Evolutionary conservation across 2,888 invertebrate species (phyloP).

Genomic region (Drosophila gaucha): DNA sequence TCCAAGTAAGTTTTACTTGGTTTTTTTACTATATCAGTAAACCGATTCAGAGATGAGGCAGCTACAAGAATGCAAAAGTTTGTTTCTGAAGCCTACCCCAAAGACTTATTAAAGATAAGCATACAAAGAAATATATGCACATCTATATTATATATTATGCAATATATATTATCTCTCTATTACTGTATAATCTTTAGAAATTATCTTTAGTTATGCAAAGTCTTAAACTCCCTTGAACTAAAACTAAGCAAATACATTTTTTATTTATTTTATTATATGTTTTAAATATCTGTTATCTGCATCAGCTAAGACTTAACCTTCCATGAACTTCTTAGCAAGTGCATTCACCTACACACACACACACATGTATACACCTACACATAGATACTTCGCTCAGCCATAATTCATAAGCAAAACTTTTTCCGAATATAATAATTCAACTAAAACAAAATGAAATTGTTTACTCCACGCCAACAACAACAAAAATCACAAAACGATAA

Average conservation of each 20-base stretch:
- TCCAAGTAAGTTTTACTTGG: too few relatives aligned
- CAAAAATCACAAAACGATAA: slow-evolving; percentile 16
- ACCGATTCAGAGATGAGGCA: background rate
- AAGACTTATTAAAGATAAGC: background rate
- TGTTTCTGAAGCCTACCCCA: background rate
- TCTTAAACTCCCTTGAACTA: too few relatives aligned
- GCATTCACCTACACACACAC: slow-evolving; percentile 24
- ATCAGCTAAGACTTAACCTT: slow-evolving; percentile 29
- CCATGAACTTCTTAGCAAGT: slow-evolving; percentile 41
- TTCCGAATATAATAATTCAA: slow-evolving; percentile 78
- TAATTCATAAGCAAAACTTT: slow-evolving; percentile 77
- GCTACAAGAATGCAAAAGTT: background rate
- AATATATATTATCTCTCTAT: too few relatives aligned
- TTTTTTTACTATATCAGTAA: too few relatives aligned
- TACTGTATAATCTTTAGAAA: too few relatives aligned
- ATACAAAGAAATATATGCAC: too few relatives aligned
- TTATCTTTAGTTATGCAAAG: too few relatives aligned
- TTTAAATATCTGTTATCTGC: background rate
- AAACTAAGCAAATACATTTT: too few relatives aligned
- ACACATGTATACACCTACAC: background rate
- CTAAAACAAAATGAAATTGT: slow-evolving; percentile 65
- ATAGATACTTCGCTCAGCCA: slow-evolving; percentile 32
- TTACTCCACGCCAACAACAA: slow-evolving; percentile 12
- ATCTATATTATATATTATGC: too few relatives aligned
- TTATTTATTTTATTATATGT: background rate